Percentiles rank a stretch among this genome's conserved stretches.
Conservation (phyloP, 2,888 invertebrate species). For the Scaptomyza tumidula region DNA sequence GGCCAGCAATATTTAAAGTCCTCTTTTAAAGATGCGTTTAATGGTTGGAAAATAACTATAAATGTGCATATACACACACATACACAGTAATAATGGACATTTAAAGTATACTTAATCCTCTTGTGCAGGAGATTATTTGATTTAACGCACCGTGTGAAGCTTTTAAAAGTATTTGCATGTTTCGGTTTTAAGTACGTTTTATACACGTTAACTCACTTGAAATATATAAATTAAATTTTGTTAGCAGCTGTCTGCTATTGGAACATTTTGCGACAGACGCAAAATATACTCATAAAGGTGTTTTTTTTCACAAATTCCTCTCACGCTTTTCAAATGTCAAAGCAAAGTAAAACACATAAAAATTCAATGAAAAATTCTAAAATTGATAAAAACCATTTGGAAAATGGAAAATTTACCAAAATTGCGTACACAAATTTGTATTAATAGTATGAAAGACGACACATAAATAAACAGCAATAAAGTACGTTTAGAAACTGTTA, state of each 20-base stretch:
- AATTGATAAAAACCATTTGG: conserved; percentile 12
- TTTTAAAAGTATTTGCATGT: background rate
- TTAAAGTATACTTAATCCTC: background rate
- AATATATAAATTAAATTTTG: too few relatives aligned
- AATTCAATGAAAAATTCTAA: background rate
- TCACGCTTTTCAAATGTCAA: background rate
- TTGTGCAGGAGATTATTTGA: background rate
- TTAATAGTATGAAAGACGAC: conserved; percentile 1
- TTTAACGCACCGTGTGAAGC: background rate
- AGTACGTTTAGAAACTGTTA: conserved; percentile 6
- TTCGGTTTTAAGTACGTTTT: background rate
- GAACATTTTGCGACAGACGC: too few relatives aligned
- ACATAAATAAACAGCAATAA: conserved; percentile 43
- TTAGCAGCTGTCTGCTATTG: too few relatives aligned
- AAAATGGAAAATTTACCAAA: background rate
- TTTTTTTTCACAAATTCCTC: too few relatives aligned
- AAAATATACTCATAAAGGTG: too few relatives aligned
- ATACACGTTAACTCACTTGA: background rate
- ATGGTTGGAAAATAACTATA: too few relatives aligned
- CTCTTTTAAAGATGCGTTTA: too few relatives aligned
- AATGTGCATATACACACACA: background rate
- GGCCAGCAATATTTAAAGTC: too few relatives aligned
- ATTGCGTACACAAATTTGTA: background rate
- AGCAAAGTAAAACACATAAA: background rate
- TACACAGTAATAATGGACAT: background rate